These are phyloP conservation scores for Sthenelais limicola DNA, from an alignment of 2,888 invertebrate species.

Conservation along the genomic window DNA sequence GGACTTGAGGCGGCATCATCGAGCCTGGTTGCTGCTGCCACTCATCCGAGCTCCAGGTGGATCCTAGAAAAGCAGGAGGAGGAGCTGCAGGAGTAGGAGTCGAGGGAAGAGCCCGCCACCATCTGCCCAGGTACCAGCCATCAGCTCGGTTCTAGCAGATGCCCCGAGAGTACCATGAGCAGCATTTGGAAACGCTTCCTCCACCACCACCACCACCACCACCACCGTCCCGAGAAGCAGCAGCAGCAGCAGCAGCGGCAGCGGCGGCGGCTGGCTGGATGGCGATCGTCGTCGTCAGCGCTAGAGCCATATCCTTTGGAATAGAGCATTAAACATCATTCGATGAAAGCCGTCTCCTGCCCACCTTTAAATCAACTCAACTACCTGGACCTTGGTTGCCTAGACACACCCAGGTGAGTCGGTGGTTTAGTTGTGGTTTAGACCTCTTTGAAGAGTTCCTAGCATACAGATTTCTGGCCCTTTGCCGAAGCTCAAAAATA, in stretches of 20 bases:
- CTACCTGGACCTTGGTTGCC: too few relatives aligned
- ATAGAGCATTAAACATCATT: too few relatives aligned
- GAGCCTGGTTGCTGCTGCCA: too few relatives aligned
- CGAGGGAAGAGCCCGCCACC: not conserved
- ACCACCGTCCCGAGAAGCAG: slow-evolving; percentile 18
- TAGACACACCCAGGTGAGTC: too few relatives aligned
- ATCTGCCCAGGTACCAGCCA: not conserved
- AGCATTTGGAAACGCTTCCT: not conserved
- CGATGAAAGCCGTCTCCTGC: too few relatives aligned
- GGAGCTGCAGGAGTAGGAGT: not conserved
- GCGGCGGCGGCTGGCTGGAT: not conserved
- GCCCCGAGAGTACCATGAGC: not conserved
- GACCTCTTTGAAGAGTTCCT: too few relatives aligned
- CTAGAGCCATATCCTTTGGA: too few relatives aligned
- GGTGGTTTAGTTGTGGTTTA: too few relatives aligned
- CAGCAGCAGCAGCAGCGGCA: not conserved
- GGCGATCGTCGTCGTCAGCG: too few relatives aligned
- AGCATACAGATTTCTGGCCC: too few relatives aligned
- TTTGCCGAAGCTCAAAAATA: too few relatives aligned
- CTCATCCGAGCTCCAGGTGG: slow-evolving; percentile 21
- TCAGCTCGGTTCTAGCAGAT: not conserved
- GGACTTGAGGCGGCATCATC: not conserved
- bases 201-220: slow-evolving; percentile 25
- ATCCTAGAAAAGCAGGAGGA: not conserved
- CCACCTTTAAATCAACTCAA: too few relatives aligned